Evolutionary conservation across 1,140 invertebrate species (phyloP), one percentile per base, ranked within the genome.

Genomic region (Musca domestica): DNA sequence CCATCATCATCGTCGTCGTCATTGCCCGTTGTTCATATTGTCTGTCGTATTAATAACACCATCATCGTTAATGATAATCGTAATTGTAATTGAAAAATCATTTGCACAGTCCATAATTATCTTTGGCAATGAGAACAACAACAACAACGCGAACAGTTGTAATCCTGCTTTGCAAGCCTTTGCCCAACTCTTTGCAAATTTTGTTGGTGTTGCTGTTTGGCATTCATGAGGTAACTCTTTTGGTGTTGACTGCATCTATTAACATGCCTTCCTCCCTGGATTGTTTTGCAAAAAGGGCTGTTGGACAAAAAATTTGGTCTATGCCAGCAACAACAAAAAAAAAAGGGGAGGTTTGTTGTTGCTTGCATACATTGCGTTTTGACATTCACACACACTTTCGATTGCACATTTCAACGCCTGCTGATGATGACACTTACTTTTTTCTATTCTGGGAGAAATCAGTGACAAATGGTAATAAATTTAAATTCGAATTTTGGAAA

Each of bases 11-110:
- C 34, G 12, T 41, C 34, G 2, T 7, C 34, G 2, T 41, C 34
- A 41, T 12, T 12, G 34, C 34, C n/a, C n/a, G n/a, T n/a, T 41
- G 34, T 12, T 41, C 2, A 2, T 41, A 10, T 41, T 41, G 34
- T 41, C 10, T n/a, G 34, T 41, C 4, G 4, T 41, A 41, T 9
- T 41, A 41, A 41, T 12, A 41, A 5, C 34, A 41, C 4, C 34
- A 41, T 41, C 34, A 41, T 41, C 34, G 34, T 41, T 41, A 61
- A 61, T 61, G 27, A 30, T 61, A 61, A 51, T 51, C n/a, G 48
- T 51, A 51, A 61, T 61, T 61, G 56, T 61, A 61, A 61, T 61
- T 61, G 56, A 61, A 61, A 61, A 61, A 61, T 61, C 56, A 61
- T 61, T 61, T 61, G 56, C 56, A 61, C 17, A 19, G 34, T 34